phyloP scores from a whole-genome alignment of 2,888 invertebrate genomes.

The Noctua janthina region DNA sequence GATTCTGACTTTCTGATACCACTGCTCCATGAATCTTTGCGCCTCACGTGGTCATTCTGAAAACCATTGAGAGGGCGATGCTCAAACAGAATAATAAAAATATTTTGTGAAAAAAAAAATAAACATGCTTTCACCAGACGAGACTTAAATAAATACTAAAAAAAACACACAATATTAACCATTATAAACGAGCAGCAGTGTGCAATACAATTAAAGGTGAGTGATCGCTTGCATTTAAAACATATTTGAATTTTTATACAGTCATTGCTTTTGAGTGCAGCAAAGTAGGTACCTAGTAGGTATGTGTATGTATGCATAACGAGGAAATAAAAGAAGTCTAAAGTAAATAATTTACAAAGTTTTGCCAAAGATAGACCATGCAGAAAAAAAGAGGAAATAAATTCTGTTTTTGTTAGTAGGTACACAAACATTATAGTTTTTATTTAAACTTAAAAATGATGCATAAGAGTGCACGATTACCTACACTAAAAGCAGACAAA shows the following conservation, averaged over 20 bases:
- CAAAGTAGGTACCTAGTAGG: background rate
- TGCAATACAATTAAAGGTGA: background rate
- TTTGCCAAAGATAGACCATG: slow-evolving; percentile 43
- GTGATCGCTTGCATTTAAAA: background rate
- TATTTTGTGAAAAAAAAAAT: background rate
- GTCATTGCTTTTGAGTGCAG: slow-evolving; percentile 6
- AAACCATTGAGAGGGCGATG: slow-evolving; percentile 72
- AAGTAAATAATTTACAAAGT: slow-evolving; percentile 25
- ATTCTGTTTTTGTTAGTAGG: background rate
- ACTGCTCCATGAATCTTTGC: slow-evolving; percentile 88
- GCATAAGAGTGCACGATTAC: slow-evolving; percentile 37
- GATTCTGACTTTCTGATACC: slow-evolving; percentile 81
- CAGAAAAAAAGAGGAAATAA: slow-evolving; percentile 23
- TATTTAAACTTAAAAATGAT: slow-evolving; percentile 13
- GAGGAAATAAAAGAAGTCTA: background rate
- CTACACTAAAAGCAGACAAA: slow-evolving; percentile 40
- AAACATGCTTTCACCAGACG: slow-evolving; percentile 21
- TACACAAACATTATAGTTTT: background rate
- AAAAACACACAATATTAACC: no score
- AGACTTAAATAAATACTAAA: background rate
- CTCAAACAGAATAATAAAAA: slow-evolving; percentile 29
- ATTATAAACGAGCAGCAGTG: background rate
- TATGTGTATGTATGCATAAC: background rate
- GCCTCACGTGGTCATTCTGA: slow-evolving; percentile 86
- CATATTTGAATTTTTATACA: background rate